phyloP scores from a whole-genome alignment of 2,888 invertebrate species.

The Yponomeuta sedellus region DNA sequence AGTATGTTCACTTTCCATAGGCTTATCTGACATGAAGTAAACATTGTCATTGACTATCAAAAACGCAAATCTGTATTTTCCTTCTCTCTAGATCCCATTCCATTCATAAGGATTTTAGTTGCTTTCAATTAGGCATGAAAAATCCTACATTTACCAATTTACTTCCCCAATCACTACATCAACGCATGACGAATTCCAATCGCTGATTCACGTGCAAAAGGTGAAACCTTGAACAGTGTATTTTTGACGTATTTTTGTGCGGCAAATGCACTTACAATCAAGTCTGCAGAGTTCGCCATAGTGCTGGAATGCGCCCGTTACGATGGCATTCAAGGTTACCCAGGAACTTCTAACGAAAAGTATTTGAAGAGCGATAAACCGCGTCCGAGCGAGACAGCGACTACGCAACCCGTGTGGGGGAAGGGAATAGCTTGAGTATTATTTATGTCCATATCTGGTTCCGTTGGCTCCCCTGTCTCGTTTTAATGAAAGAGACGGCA shows the following conservation, averaged over 20 bases:
- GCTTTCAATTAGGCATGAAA: no score
- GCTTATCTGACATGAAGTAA: no score
- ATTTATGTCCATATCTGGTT: conserved; percentile 71
- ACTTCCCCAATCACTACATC: no score
- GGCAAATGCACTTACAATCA: conserved; percentile 9
- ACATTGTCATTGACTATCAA: no score
- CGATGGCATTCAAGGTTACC: conserved; percentile 61
- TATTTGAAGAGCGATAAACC: conserved; percentile 67
- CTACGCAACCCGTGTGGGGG: conserved; percentile 14
- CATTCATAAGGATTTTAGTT: no score
- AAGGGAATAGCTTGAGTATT: conserved; percentile 37
- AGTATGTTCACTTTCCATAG: no score
- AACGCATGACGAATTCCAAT: no score
- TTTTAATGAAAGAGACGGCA: conserved; percentile 46
- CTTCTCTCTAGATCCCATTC: no score
- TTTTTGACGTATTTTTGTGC: not conserved
- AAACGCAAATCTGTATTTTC: no score
- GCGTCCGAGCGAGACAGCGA: conserved; percentile 35
- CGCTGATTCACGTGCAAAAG: not conserved
- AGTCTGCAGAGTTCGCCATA: not conserved
- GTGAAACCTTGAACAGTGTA: not conserved
- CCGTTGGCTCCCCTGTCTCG: conserved; percentile 41
- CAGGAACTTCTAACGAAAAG: conserved; percentile 56
- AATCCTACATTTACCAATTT: no score
- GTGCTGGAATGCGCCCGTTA: conserved; percentile 36